Conservation (phyloP, 2,797 vertebrate genomes). For the Pipistrellus pipistrellus region DNA sequence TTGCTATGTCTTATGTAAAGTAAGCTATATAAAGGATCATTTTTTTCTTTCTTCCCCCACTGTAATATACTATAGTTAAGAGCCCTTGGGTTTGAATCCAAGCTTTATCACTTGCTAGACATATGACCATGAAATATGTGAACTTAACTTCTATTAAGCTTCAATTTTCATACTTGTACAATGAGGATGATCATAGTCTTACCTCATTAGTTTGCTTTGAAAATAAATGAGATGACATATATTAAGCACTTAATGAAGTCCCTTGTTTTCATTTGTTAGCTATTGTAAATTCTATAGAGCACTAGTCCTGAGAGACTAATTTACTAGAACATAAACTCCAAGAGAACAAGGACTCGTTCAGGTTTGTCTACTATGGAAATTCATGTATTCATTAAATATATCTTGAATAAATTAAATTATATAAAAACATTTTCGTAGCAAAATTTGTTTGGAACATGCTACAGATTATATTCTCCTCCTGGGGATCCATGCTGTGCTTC, state of each 20-base stretch:
- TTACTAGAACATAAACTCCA: not conserved
- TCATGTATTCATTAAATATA: not conserved
- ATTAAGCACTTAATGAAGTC: not conserved
- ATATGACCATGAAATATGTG: not conserved
- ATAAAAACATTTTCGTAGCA: not conserved
- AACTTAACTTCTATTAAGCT: not conserved
- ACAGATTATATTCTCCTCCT: not conserved
- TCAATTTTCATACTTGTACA: not conserved
- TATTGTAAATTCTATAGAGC: not conserved
- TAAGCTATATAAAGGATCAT: not conserved
- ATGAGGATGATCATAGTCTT: not conserved
- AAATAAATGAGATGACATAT: not conserved
- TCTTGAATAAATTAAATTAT: slow-evolving; percentile 14
- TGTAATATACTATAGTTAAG: not conserved
- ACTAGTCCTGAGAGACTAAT: not conserved
- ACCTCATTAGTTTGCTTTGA: not conserved
- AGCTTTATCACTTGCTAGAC: not conserved
- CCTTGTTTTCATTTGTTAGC: not conserved
- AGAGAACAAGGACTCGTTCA: not conserved
- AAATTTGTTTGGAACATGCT: slow-evolving; percentile 12
- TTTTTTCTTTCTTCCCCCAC: not conserved
- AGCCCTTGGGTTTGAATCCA: not conserved
- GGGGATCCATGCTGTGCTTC: not conserved
- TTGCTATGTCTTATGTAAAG: not conserved
- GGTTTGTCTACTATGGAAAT: not conserved